Conservation (phyloP, 2,888 invertebrate genomes). For the Melanotus villosus region DNA sequence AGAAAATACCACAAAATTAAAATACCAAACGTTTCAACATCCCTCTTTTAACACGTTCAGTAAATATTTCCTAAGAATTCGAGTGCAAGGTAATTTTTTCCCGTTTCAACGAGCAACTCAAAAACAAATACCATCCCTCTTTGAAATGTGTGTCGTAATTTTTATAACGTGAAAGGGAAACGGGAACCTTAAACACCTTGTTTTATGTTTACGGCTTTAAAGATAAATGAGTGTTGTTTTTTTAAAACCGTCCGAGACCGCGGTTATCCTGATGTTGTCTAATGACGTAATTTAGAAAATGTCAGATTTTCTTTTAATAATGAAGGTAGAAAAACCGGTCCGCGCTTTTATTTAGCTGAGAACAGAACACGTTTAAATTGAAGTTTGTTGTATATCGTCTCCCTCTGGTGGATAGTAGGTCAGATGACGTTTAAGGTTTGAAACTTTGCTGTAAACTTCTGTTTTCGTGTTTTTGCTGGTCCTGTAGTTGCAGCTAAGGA, state of each 20-base stretch:
- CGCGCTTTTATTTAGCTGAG: neutral
- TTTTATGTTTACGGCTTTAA: neutral
- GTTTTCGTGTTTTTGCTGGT: too few species aligned
- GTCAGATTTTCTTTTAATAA: slow-evolving; percentile 22
- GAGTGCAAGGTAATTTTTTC: too few species aligned
- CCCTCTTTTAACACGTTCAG: too few species aligned
- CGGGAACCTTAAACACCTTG: neutral
- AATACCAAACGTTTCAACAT: too few species aligned
- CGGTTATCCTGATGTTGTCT: slow-evolving; percentile 14
- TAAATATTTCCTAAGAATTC: too few species aligned
- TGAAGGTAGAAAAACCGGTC: slow-evolving; percentile 8
- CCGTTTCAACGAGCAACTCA: too few species aligned
- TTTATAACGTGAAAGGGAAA: neutral
- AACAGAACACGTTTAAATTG: neutral
- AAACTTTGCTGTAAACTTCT: neutral
- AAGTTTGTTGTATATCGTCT: neutral
- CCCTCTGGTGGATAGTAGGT: neutral
- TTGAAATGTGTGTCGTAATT: neutral
- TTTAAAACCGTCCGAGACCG: slow-evolving; percentile 11
- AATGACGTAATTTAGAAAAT: slow-evolving; percentile 17
- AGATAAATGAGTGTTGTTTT: slow-evolving; percentile 16
- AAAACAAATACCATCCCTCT: neutral
- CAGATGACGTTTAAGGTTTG: too few species aligned
- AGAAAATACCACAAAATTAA: too few species aligned
- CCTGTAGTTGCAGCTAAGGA: too few species aligned